Base-by-base conservation (phyloP, 2,888 invertebrate genomes). In the Siphlonurus alternatus region DNA sequence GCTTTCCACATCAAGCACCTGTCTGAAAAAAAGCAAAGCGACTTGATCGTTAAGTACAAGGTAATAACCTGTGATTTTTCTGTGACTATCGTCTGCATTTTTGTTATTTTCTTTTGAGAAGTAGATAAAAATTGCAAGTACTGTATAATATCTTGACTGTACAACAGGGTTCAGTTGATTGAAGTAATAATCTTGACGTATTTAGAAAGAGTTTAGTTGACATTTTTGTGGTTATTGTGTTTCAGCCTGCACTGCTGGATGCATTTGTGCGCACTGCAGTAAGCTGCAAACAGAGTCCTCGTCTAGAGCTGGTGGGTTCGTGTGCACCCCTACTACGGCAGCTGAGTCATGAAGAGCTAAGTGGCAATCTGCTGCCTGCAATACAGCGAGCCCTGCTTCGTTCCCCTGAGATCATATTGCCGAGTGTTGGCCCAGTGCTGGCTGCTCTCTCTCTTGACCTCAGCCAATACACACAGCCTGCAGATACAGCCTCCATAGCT, bases 371-470 rank as follows among this genome's bases (percentile, higher is more conserved):
- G 59, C 77, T 94, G 66, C 94, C 96, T 0, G 87, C 92, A 1
- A 78, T 95, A 64, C 91, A 93, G 74, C 93, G 94, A 74, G 86
- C 93, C 22, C 88, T 97, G 85, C 78, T 98, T 25, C 79, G 98
- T 62, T 95, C 91, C 76, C 96, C 98, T 0, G 98, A 98, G 80
- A 85, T 93, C 63, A 88, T 91, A 67, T 80, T 95, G 22, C 84
- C 88, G 73, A 85, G 86, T 20, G 87, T 95, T 53, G 89, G 89
- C 0, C 80, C 85, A 61, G 84, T 94, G 66, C 76, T 95, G 23
- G 80, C 81, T 5, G 84, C 85, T 63, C 73, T 93, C 3, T 80
- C 83, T 63, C 75, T 93, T 2, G 88, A 91, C 72, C 79, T 95
- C 24, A 92, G 91, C 72, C 82, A 83, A 61, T 86, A 88, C 74